phyloP scores from a whole-genome alignment of 2,797 vertebrate genomes.

The Onychomys leucogaster region DNA sequence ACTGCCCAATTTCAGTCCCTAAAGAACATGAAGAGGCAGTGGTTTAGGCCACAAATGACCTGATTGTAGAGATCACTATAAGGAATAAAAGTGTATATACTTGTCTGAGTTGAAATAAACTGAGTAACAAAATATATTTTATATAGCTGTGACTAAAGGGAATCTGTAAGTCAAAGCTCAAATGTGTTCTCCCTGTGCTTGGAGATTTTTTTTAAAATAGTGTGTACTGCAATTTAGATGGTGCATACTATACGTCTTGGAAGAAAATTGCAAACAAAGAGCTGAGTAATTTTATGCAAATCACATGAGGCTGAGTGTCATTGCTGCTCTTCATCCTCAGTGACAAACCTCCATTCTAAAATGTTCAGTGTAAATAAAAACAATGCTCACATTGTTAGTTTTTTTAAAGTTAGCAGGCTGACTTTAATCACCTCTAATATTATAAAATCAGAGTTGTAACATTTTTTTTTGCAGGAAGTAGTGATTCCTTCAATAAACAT shows the following conservation, averaged over 20 bases:
- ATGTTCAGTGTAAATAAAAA: neutral
- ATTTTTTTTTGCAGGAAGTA: conserved; percentile 52
- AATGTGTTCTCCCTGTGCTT: neutral
- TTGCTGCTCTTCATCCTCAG: neutral
- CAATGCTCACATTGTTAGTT: conserved; percentile 14
- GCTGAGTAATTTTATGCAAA: neutral
- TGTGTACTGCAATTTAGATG: neutral
- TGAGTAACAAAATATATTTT: neutral
- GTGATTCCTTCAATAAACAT: conserved; percentile 65
- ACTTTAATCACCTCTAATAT: conserved; percentile 21
- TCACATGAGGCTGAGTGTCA: neutral
- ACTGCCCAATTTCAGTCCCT: neutral
- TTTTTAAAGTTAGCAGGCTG: neutral
- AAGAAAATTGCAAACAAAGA: conserved; percentile 62
- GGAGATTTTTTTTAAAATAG: neutral
- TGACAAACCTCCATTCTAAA: neutral
- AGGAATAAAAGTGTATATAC: conserved; percentile 10
- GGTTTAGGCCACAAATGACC: neutral
- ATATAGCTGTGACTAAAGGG: neutral
- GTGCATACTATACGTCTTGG: neutral
- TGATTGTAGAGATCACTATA: neutral
- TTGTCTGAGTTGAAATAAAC: conserved; percentile 37
- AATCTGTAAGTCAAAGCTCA: conserved; percentile 3
- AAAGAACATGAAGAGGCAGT: neutral
- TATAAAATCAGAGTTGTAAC: conserved; percentile 39